Evolutionary conservation across 1,140 invertebrate genomes (phyloP).

Genomic region (Physella acuta): DNA sequence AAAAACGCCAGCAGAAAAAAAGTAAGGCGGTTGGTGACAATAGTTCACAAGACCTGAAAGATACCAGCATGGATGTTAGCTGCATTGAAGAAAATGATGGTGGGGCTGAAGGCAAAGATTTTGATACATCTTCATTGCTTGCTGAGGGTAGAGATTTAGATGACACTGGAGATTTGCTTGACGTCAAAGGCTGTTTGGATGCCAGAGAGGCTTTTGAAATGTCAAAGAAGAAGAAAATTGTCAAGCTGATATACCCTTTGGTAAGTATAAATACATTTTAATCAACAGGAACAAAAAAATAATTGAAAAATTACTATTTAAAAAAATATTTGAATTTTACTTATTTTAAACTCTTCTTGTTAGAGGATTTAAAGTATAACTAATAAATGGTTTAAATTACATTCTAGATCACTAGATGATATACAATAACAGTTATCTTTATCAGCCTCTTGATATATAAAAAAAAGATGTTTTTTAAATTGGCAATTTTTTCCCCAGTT

Average conservation of each 20-base stretch:
- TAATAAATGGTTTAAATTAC: background rate
- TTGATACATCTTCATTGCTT: no score
- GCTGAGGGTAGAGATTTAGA: background rate
- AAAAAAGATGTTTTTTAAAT: background rate
- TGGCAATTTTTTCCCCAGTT: slow-evolving; percentile 13
- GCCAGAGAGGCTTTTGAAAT: background rate
- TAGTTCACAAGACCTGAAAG: background rate
- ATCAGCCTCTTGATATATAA: background rate
- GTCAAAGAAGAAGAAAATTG: slow-evolving; percentile 9
- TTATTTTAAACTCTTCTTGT: background rate
- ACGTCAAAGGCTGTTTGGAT: no score
- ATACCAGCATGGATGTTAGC: background rate
- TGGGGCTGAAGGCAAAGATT: no score
- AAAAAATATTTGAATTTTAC: background rate
- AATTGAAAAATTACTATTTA: no score
- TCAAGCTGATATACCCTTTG: slow-evolving; percentile 16
- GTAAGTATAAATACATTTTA: slow-evolving; percentile 4
- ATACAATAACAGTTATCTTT: background rate
- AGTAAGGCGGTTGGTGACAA: background rate
- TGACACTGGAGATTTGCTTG: background rate
- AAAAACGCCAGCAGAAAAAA: slow-evolving; percentile 28
- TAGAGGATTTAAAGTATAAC: background rate
- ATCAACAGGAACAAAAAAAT: background rate
- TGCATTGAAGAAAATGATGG: background rate
- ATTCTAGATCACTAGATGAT: background rate